A percentile compares a stretch with the other conserved stretches of the same genome.
phyloP scores from a whole-genome alignment of 2,113 vertebrate species.

The Uropsilus gracilis region DNA sequence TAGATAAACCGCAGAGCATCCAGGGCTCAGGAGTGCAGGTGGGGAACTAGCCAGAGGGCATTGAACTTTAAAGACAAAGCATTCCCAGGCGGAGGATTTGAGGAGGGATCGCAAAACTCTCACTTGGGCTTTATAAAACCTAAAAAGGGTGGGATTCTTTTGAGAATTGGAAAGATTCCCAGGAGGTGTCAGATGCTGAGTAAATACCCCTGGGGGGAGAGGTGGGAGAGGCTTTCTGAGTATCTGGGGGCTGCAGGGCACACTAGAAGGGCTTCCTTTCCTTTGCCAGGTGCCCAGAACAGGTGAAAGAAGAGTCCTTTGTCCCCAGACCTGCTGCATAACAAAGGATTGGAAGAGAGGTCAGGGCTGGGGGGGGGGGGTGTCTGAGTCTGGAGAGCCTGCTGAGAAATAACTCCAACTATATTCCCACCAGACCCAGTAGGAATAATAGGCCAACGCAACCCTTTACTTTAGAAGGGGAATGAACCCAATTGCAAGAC shows the following conservation, averaged over 20 bases:
- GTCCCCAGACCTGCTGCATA: background rate
- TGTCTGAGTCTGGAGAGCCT: background rate
- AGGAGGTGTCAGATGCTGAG: slow-evolving; percentile 58
- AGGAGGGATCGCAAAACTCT: background rate
- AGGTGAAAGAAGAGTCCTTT: slow-evolving; percentile 46
- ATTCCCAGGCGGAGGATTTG: slow-evolving; percentile 45
- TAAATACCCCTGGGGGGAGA: slow-evolving; percentile 15
- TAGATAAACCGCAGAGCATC: background rate
- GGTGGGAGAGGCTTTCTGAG: slow-evolving; percentile 25
- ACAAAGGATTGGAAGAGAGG: slow-evolving; percentile 26
- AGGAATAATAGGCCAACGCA: fast-evolving
- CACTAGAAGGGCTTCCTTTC: background rate
- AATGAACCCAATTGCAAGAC: background rate
- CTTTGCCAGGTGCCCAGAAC: background rate
- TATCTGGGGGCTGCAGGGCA: background rate
- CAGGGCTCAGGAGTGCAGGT: background rate
- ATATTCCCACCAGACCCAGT: fast-evolving
- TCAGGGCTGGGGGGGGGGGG: slow-evolving; percentile 4
- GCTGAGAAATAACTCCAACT: background rate
- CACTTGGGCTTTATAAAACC: slow-evolving; percentile 52
- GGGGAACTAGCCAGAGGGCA: background rate
- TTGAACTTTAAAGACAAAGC: slow-evolving; percentile 71
- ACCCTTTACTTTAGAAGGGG: background rate
- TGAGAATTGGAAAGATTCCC: slow-evolving; percentile 58
- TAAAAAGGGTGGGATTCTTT: slow-evolving; percentile 68